Evolutionary conservation across 2,888 invertebrate species (phyloP), one percentile per base, ranked within the genome.

Genomic region (Polydrusus tereticollis): DNA sequence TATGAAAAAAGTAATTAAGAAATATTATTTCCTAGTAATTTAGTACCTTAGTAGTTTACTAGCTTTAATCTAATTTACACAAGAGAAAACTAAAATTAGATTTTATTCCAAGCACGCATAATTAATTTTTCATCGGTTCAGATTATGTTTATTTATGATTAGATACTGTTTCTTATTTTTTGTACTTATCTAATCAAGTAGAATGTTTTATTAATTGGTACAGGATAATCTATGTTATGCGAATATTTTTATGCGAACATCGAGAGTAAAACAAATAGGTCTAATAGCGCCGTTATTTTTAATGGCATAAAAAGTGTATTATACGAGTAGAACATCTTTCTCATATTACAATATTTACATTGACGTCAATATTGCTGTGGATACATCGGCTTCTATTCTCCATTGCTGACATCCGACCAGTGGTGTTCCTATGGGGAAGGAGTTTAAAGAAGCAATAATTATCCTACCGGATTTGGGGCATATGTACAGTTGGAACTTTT

Each of bases 181-280:
- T 55, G 23, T 29, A 55, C 52, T 8, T 55, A 55, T 55, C 52
- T 55, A 55, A 55, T 55, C 52, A 29, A 29, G 29, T 55, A 55
- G 52, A 55, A 55, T 55, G 52, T 55, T 55, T 16, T 55, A 29
- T 55, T 55, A 55, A 55, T 55, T 55, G 52, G 52, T 55, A 55
- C 52, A 55, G 26, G 52, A 55, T 55, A 55, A 55, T 55, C 29
- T 55, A 29, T 55, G 52, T 55, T 55, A 29, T 29, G 29, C 52
- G 52, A 29, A 26, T 55, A 23, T 52, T 55, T 55, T 55, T 29
- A 55, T 29, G 16, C 52, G 29, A 29, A 29, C 18, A 29, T 55
- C 52, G 14, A 55, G 52, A 55, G 52, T 29, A 55, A 33, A 55
- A 55, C 29, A 55, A 29, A 55, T 29, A 55, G 29, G 29, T 55